Percentiles rank a stretch among this genome's conserved stretches.
These are phyloP conservation scores for Lissocephala sabroskyi DNA, from an alignment of 2,888 invertebrate species.

Conservation along the genomic window DNA sequence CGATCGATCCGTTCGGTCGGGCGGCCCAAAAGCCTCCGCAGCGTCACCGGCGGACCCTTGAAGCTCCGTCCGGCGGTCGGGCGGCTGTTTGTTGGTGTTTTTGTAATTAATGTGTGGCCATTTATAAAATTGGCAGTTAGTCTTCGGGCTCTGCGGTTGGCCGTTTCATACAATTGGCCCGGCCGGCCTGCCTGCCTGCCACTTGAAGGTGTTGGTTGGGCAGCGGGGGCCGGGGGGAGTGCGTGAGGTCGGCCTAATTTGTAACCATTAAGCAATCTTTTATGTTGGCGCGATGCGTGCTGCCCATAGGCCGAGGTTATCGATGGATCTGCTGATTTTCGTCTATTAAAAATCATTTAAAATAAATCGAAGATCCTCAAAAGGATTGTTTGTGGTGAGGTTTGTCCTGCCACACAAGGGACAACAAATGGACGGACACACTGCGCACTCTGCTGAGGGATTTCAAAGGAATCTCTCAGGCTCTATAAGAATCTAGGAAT, in stretches of 20 bases:
- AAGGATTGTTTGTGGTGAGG: too few species aligned
- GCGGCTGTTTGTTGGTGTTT: conserved; percentile 22
- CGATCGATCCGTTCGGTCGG: too few species aligned
- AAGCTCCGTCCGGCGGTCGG: conserved; percentile 15
- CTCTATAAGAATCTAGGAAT: too few species aligned
- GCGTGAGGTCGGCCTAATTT: conserved; percentile 60
- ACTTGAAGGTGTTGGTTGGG: too few species aligned
- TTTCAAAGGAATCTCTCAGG: too few species aligned
- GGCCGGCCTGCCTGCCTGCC: conserved; percentile 13
- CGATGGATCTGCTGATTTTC: conserved; percentile 51
- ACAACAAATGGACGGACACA: too few species aligned
- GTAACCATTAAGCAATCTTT: conserved; percentile 66
- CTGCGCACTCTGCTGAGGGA: too few species aligned
- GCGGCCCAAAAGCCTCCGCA: too few species aligned
- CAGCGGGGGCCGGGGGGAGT: conserved; percentile 15
- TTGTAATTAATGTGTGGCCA: conserved; percentile 68
- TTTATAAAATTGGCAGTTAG: conserved; percentile 70
- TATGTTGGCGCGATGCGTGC: conserved; percentile 49
- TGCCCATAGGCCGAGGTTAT: conserved; percentile 25
- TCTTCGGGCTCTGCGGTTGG: conserved; percentile 32
- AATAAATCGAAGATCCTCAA: too few species aligned
- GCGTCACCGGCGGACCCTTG: neutral
- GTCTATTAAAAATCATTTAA: conserved; percentile 63
- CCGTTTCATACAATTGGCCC: conserved; percentile 26
- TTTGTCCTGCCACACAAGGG: too few species aligned